These are phyloP conservation scores for Bolborhynchus lineola DNA, from an alignment of 2,113 vertebrate genomes.

Conservation along the genomic window DNA sequence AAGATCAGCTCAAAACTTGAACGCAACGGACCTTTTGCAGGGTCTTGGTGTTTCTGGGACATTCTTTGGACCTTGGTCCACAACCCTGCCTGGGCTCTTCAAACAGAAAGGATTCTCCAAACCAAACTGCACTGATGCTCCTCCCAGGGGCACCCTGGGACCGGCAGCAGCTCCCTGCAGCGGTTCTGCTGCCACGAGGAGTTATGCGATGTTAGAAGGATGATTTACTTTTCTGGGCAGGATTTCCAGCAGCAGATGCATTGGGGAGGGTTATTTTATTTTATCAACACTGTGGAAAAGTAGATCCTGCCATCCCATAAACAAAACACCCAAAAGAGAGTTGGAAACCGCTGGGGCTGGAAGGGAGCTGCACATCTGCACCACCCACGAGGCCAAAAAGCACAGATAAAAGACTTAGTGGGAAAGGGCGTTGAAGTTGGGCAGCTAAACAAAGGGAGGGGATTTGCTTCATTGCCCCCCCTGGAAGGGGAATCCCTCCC, in stretches of 20 bases:
- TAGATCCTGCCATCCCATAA: neutral
- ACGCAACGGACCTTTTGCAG: neutral
- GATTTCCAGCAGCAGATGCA: neutral
- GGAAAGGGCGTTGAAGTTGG: neutral
- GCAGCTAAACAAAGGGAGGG: neutral
- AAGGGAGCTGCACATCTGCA: constrained; percentile 37
- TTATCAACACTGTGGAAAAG: neutral
- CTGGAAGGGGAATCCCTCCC: neutral
- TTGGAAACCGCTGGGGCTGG: neutral
- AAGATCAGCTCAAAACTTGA: neutral
- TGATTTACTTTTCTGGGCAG: neutral
- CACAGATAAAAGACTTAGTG: constrained; percentile 9
- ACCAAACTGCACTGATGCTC: neutral
- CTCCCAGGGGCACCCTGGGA: neutral
- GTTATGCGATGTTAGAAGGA: neutral
- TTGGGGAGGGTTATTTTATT: neutral
- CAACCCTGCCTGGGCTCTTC: neutral
- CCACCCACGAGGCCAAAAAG: neutral
- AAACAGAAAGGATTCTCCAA: neutral
- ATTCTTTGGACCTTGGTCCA: neutral
- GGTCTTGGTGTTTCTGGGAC: neutral
- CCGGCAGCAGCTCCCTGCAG: neutral
- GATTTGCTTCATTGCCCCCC: neutral
- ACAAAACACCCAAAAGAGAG: neutral
- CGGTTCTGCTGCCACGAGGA: neutral